A percentile compares a stretch with the other conserved stretches of the same genome.
phyloP scores from a whole-genome alignment of 2,113 vertebrate genomes.

The Notiomystis cincta region DNA sequence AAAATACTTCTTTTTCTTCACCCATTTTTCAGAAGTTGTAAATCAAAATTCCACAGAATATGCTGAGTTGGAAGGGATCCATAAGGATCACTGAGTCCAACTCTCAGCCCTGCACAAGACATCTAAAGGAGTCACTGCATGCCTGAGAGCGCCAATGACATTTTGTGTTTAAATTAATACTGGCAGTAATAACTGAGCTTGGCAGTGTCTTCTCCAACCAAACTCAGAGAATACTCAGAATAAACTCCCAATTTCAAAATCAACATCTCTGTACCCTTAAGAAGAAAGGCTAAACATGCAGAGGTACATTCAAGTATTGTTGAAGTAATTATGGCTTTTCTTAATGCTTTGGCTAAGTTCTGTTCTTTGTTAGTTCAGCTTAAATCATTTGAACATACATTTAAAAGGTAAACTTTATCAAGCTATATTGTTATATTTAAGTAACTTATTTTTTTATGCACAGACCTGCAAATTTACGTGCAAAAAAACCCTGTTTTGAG shows the following conservation, averaged over 20 bases:
- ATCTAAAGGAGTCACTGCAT: background rate
- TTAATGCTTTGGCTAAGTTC: background rate
- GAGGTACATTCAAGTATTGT: background rate
- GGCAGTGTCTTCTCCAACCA: background rate
- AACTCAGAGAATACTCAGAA: background rate
- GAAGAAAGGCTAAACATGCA: background rate
- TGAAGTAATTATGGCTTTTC: background rate
- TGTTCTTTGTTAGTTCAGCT: background rate
- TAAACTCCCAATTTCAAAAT: background rate
- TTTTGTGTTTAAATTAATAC: background rate
- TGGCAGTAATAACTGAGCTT: background rate
- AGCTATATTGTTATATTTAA: background rate
- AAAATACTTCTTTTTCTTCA: background rate
- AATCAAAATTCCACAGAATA: background rate
- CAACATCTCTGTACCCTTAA: background rate
- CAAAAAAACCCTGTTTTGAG: background rate
- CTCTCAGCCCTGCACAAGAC: background rate
- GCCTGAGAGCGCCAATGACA: background rate
- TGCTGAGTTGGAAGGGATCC: background rate
- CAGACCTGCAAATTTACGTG: fast-evolving
- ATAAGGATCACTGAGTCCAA: background rate
- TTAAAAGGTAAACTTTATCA: background rate
- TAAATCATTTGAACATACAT: background rate
- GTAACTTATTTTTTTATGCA: background rate
- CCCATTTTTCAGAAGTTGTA: background rate